Evolutionary conservation across 2,888 invertebrate species (phyloP), one percentile per base, ranked within the genome.

Genomic region (Limnephilus rhombicus): DNA sequence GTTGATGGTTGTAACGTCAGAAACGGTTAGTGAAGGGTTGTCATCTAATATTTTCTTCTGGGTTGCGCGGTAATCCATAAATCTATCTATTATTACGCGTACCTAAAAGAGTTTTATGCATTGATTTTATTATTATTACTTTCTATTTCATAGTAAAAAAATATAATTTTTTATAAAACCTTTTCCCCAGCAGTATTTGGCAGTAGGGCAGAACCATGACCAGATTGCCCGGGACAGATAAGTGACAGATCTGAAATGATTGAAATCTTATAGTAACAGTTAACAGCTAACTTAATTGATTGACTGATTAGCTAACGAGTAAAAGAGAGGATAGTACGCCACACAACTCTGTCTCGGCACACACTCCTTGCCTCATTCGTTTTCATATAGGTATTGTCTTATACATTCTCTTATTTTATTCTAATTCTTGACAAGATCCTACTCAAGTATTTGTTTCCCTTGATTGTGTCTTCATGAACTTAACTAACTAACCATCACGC

Each of bases 1-100:
- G 95, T 99, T 99, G 12, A 98, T 96, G 0, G 98, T 98, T 7
- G 98, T 98, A 0, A 99, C 98, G 95, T 99, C 98, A 24, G 99
- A 99, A 90, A 98, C 96, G 0, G 96, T 97, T 85, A 98, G 95
- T 53, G 97, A 96, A 0, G 97, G 96, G 95, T 98, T 96, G 49
- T 96, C 96, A 82, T 97, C 96, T 93, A 98, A 95, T 94, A 97
- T 97, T 89, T 96, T 95, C 94, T 98, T 97, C 95, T 98, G 97
- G 92, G 96, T 95, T 91, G 96, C 96, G 90, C 98, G 96, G 94
- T 97, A 96, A 91, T 97, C 97, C 96, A 98, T 97, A 95, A 98
- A 97, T 94, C 97, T 97, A 94, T 98, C 97, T 80, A 98, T 96
- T 7, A 98, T 95, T 94, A 96, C 96, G 90, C 97, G 96, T 53